Evolutionary conservation across 1,140 invertebrate species (phyloP).

Genomic region (Parasteatoda tepidariorum): DNA sequence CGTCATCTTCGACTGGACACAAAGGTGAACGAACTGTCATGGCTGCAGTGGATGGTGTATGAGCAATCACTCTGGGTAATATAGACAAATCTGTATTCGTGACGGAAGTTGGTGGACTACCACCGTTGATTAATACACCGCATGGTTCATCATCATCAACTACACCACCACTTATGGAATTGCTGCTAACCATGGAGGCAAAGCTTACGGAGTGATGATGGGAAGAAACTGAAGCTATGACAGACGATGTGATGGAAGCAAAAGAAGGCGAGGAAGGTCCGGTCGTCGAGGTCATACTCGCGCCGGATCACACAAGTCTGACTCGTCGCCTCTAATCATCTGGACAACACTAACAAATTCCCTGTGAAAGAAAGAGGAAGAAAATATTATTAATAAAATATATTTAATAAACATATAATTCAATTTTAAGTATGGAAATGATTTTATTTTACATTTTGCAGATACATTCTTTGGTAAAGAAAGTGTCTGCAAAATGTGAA

Average conservation of each 20-base stretch:
- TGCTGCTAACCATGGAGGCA: conserved; percentile 55
- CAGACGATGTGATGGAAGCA: conserved; percentile 39
- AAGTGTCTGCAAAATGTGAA: too few relatives aligned
- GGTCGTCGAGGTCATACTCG: conserved; percentile 61
- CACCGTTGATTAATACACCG: conserved; percentile 39
- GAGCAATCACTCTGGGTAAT: conserved; percentile 8
- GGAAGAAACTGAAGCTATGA: conserved; percentile 13
- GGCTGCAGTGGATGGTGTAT: conserved; percentile 12
- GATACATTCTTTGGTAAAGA: too few relatives aligned
- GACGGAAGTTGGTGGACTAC: conserved; percentile 26
- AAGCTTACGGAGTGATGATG: background rate
- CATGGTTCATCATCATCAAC: conserved; percentile 40
- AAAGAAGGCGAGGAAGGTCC: conserved; percentile 47
- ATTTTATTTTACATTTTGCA: too few relatives aligned
- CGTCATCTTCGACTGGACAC: conserved; percentile 33
- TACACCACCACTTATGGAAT: conserved; percentile 27
- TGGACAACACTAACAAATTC: conserved; percentile 38
- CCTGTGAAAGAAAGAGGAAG: conserved; percentile 33
- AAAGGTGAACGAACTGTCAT: conserved; percentile 40
- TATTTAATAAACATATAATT: too few relatives aligned
- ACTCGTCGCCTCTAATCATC: conserved; percentile 56
- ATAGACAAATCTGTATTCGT: conserved; percentile 11
- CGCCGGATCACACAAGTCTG: conserved; percentile 48
- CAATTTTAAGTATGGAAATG: too few relatives aligned
- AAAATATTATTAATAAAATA: too few relatives aligned